Base-by-base conservation (phyloP, 1,140 invertebrate species). In the Caenorhabditis inopinata region DNA sequence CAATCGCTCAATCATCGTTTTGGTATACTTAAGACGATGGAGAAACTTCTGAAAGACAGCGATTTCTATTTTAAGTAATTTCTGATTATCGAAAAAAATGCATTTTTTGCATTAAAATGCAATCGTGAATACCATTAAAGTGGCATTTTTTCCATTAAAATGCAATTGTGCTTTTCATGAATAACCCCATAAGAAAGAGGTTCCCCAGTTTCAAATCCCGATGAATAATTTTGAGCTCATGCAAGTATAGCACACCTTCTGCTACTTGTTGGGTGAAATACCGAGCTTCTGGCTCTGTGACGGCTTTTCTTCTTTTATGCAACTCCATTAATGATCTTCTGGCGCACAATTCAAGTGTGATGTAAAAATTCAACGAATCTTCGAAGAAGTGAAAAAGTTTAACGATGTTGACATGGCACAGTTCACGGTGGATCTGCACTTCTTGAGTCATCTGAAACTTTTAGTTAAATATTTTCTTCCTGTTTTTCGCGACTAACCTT, bases 191-290 rank as follows among this genome's bases (percentile, higher is more conserved):
- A 27, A 99, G 91, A 89, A 98, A 98, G 42, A 99, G 91, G 90
- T 98, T 99, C 16, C 96, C 96, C 23, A 98, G 91, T 89, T 98
- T 98, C 7, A 99, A 91, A 91, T 99, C 97, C 53, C 97, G 91
- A 90, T 98, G 97, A 84, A 99, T 97, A 42, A 98, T 96, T 76
- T 92, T 92, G 83, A 93, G 92, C 79, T 92, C 91, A 88, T 98
- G 97, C 46, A 98, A 90, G 89, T 98, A 98, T 81, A 93, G 91
- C 27, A 97, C 95, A n/a, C 95, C 96, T 76, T 93, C 91, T 91
- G 92, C 90, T 93, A 93, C 94, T 90, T 99, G 96, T 83, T 93
- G 92, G 90, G 97, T 94, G 90, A 96, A 98, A 89, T 94, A 98
- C 68, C 96, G 91, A 0, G 95, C 95, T 90, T 98, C 96, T 25